These are phyloP conservation scores for Spodoptera picta DNA, from an alignment of 2,888 invertebrate species.

Conservation along the genomic window DNA sequence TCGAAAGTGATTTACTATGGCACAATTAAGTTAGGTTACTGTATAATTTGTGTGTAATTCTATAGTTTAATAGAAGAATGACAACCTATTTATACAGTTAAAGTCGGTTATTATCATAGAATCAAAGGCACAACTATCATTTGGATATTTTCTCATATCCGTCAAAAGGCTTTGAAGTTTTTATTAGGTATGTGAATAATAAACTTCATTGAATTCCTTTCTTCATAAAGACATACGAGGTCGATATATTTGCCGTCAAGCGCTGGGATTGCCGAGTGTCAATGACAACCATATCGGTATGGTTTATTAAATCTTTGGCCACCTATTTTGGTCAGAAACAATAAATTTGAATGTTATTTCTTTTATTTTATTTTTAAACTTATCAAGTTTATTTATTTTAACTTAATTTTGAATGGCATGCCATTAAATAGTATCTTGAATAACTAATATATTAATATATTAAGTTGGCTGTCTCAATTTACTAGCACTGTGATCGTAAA, in stretches of 20 bases:
- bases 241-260: not conserved
- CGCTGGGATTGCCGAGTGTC: not conserved
- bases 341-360: conserved; percentile 4
- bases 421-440: not conserved
- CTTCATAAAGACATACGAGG: not conserved
- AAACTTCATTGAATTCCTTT: not conserved
- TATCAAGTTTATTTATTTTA: conserved; percentile 2
- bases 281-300: conserved; percentile 1
- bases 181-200: too few relatives aligned
- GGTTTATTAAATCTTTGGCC: not conserved
- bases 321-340: conserved; percentile 10
- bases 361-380: not conserved
- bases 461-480: conserved; percentile 15
- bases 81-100: too few relatives aligned
- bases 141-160: too few relatives aligned
- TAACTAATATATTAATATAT: conserved; percentile 4
- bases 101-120: too few relatives aligned
- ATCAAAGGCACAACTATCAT: too few relatives aligned
- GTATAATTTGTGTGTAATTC: too few relatives aligned
- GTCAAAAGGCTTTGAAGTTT: too few relatives aligned
- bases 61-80: too few relatives aligned
- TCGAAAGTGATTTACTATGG: conserved; percentile 1
- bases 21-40: too few relatives aligned
- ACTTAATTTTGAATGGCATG: not conserved
- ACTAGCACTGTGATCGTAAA: conserved; percentile 25